phyloP scores from a whole-genome alignment of 2,113 vertebrate genomes.

The Trochalopteron elliotii region DNA sequence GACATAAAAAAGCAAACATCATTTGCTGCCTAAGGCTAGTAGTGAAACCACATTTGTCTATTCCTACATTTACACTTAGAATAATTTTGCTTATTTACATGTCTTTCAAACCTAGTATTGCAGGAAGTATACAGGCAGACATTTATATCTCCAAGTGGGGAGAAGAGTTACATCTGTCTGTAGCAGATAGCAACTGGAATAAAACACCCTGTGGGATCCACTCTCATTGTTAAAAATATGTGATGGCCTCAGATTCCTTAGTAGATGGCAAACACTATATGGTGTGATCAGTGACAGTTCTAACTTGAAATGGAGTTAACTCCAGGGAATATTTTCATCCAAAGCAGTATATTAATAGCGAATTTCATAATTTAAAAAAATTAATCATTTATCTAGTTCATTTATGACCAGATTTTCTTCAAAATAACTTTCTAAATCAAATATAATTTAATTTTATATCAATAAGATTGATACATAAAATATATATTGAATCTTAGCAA shows the following conservation, averaged over 20 bases:
- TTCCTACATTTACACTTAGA: neutral
- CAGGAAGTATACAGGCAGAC: neutral
- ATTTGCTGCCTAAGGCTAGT: neutral
- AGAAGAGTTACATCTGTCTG: neutral
- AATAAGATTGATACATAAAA: neutral
- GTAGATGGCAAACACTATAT: neutral
- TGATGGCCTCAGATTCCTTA: neutral
- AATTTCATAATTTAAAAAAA: neutral
- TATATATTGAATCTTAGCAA: neutral
- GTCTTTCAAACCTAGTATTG: neutral
- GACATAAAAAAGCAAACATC: neutral
- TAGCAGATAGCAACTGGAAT: neutral
- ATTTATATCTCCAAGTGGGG: neutral
- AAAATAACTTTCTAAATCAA: neutral
- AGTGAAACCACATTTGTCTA: neutral
- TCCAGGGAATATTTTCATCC: neutral
- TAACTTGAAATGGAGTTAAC: neutral
- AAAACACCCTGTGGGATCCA: neutral
- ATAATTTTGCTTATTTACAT: neutral
- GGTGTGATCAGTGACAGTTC: neutral
- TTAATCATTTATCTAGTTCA: neutral
- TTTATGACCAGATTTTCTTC: neutral
- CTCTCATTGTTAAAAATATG: neutral
- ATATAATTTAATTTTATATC: neutral
- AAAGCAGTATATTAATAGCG: neutral